Conservation (phyloP, 37 sponge, comb jelly and placozoan species). For the Dysidea cf. avara region DNA sequence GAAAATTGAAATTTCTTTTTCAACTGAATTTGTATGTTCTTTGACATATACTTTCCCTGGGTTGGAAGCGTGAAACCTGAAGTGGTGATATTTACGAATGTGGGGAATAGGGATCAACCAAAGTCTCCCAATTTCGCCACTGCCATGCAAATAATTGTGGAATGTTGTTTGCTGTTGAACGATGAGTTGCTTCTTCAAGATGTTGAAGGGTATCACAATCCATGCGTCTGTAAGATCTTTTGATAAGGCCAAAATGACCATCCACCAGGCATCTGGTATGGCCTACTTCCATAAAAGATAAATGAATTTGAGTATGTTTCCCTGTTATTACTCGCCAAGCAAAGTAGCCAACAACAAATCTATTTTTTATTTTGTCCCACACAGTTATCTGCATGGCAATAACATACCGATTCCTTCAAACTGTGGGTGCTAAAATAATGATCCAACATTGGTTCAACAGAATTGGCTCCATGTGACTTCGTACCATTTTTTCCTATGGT, state of each 20-base stretch:
- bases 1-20: slow-evolving; percentile 8
- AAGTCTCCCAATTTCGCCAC: slow-evolving; percentile 39
- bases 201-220: slow-evolving; percentile 37
- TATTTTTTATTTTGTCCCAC: slow-evolving; percentile 48
- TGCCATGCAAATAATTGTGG: slow-evolving; percentile 39
- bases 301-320: slow-evolving; percentile 25
- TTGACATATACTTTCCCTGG: slow-evolving; percentile 14
- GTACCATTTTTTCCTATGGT: slow-evolving; percentile 27
- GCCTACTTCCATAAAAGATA: slow-evolving; percentile 37
- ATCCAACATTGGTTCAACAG: slow-evolving; percentile 24
- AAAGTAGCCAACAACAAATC: slow-evolving; percentile 16
- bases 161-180: slow-evolving; percentile 20
- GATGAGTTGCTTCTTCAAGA: slow-evolving; percentile 9
- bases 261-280: slow-evolving; percentile 39
- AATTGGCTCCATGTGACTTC: slow-evolving; percentile 19
- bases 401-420: slow-evolving; percentile 5
- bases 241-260: slow-evolving; percentile 46
- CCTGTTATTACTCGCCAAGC: slow-evolving; percentile 32
- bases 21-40: slow-evolving; percentile 1
- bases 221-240: slow-evolving; percentile 24
- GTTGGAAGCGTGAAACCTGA: slow-evolving; percentile 2
- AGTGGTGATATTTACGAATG: slow-evolving; percentile 36
- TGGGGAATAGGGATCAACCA: slow-evolving; percentile 11
- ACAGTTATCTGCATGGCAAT: slow-evolving; percentile 36
- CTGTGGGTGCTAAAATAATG: slow-evolving; percentile 21